Evolutionary conservation across 2,888 invertebrate genomes (phyloP).

Genomic region (Gibbula magus): DNA sequence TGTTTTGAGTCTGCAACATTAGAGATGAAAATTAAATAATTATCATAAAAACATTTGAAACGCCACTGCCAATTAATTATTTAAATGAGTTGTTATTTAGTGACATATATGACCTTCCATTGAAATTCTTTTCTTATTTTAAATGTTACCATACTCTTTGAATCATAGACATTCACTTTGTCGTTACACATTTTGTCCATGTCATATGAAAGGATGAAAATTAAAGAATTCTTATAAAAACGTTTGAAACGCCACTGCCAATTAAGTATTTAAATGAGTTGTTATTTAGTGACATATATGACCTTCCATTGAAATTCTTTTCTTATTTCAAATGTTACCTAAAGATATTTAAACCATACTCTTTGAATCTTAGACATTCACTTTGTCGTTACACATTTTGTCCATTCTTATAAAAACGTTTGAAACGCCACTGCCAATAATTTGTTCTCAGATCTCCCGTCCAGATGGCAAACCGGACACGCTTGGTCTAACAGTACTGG

Average conservation of each 20-base stretch:
- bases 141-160: neutral
- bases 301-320: neutral
- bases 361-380: no score
- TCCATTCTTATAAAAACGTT: neutral
- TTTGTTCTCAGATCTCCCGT: conserved; percentile 77
- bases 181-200: no score
- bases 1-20: no score
- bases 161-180: no score
- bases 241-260: neutral
- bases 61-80: neutral
- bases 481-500: conserved; percentile 86
- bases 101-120: neutral
- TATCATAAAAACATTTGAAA: neutral
- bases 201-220: no score
- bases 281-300: neutral
- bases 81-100: neutral
- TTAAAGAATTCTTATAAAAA: neutral
- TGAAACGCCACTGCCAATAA: neutral
- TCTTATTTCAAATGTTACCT: no score
- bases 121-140: neutral
- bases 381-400: no score
- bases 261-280: neutral
- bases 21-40: no score
- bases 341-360: no score
- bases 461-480: conserved; percentile 83